Evolutionary conservation across 2,113 vertebrate species (phyloP).

Genomic region (Parus major): DNA sequence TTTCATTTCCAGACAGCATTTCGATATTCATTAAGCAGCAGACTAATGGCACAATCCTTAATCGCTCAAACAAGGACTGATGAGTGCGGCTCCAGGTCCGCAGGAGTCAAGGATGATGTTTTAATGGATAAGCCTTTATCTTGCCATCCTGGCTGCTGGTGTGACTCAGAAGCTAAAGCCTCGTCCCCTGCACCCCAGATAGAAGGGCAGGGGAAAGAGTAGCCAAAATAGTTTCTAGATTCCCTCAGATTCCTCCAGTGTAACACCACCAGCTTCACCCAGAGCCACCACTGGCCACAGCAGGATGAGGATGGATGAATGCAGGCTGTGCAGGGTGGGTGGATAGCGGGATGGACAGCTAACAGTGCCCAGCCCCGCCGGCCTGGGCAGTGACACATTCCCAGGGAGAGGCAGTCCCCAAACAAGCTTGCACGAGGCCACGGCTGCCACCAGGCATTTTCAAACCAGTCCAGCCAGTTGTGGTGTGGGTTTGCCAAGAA

Average conservation of each 20-base stretch:
- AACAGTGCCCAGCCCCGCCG: background rate
- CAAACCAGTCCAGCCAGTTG: constrained; percentile 7
- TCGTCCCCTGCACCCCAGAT: background rate
- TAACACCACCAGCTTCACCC: background rate
- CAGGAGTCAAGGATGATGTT: background rate
- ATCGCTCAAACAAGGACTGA: background rate
- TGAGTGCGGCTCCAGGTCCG: background rate
- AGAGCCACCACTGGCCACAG: rapidly evolving
- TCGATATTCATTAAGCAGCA: constrained; percentile 23
- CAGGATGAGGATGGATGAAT: rapidly evolving
- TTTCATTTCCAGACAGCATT: background rate
- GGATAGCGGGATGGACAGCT: background rate
- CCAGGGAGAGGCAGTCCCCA: background rate
- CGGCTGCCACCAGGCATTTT: background rate
- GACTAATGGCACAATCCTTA: background rate
- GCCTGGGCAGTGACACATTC: background rate
- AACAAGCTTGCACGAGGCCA: background rate
- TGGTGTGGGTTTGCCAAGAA: background rate
- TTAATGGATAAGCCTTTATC: background rate
- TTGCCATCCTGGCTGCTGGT: background rate
- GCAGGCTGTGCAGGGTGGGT: no score
- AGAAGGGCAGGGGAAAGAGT: background rate
- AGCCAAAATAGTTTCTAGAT: background rate
- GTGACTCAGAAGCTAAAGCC: background rate
- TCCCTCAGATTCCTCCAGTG: background rate